Evolutionary conservation across 2,797 vertebrate species (phyloP), one percentile per base, ranked within the genome.

Genomic region (Onychomys leucogaster): DNA sequence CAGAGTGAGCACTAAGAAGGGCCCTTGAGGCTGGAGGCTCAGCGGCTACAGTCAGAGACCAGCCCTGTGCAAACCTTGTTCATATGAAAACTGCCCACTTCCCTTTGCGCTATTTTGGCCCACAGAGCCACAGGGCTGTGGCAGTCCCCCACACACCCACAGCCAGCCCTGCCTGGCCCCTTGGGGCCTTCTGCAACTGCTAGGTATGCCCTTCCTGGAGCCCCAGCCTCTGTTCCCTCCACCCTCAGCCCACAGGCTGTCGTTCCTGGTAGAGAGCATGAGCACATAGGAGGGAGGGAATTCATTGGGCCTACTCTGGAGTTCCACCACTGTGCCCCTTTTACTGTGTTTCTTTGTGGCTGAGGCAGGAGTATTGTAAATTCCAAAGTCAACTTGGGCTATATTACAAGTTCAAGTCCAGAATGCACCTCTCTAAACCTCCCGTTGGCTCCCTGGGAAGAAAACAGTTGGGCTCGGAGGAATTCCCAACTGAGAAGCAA

Each of bases 71-170:
- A n/a, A 88, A 43, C 75, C 67, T 75, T 84, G 95, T 49, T 97
- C 97, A 97, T 94, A 90, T 67, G 95, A 97, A 95, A 97, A 98
- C 95, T 98, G 94, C 96, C 90, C 80, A 97, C 97, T 98, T 97
- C 97, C 98, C 96, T 46, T 97, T 97, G 55, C 85, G 97, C 96
- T 97, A 97, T 97, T 97, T 97, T 83, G 95, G 95, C 97, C 91
- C 19, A 17, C 78, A 32, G 91, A 76, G 59, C 93, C 9, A 7
- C 12, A 0, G 57, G 11, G 46, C 88, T 76, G 90, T 4, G 34
- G 85, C 23, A 0, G 43, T 63, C 71, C 82, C 94, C 55, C 37
- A 12, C 80, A 77, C 34, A 4, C 89, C 76, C 77, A 13, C 4
- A 88, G 37, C 63, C 49, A 12, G 61, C 46, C 49, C 76, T 14